phyloP scores from a whole-genome alignment of 2,113 vertebrate genomes.

The Puffinus mauretanicus region DNA sequence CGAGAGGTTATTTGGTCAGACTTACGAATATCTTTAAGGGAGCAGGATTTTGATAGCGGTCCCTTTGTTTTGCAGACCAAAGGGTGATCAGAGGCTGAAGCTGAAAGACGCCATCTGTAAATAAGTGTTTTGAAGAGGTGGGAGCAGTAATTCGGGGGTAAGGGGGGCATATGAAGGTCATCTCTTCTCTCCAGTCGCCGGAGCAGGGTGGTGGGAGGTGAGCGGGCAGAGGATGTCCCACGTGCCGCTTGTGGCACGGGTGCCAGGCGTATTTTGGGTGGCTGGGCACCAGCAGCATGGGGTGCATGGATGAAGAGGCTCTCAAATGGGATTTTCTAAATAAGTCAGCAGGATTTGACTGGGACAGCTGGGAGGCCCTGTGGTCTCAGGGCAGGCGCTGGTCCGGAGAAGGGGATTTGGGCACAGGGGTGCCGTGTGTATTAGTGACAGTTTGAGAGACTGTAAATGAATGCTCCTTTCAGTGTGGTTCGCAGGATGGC shows the following conservation, averaged over 20 bases:
- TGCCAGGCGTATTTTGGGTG: neutral
- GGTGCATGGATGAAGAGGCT: too few relatives aligned
- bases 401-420: neutral
- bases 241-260: rapidly evolving
- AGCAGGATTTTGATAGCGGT: neutral
- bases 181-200: neutral
- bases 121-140: neutral
- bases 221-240: neutral
- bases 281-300: neutral
- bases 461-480: neutral
- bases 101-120: neutral
- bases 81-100: neutral
- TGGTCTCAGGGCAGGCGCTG: rapidly evolving
- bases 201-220: neutral
- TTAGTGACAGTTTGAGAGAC: neutral
- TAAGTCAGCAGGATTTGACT: neutral
- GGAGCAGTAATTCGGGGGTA: neutral
- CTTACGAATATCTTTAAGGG: neutral
- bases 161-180: rapidly evolving
- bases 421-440: too few relatives aligned
- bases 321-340: neutral
- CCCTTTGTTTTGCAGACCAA: neutral
- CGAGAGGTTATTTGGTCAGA: neutral
- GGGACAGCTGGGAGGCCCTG: neutral
- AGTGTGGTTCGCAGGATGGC: neutral